Percentiles rank a stretch among this genome's conserved stretches.
These are phyloP conservation scores for Acromyrmex heyeri DNA, from an alignment of 1,140 invertebrate species.

Conservation along the genomic window DNA sequence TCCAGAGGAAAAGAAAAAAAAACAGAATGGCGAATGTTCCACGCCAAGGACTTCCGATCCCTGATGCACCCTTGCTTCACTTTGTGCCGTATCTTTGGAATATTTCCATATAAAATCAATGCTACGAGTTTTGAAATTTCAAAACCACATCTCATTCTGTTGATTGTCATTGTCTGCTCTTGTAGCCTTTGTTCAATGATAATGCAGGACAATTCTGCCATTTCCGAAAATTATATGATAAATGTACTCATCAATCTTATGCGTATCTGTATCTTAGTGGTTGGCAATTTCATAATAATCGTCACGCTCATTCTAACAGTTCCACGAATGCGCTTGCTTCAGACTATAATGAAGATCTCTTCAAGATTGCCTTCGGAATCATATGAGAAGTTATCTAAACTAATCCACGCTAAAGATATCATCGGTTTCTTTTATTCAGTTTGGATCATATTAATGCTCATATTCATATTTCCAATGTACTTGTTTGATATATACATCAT, in stretches of 20 bases:
- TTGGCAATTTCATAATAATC: constrained; percentile 39
- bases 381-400: constrained; percentile 69
- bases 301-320: constrained; percentile 52
- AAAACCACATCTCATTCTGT: constrained; percentile 36
- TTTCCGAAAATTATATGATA: constrained; percentile 43
- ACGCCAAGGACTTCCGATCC: constrained; percentile 25
- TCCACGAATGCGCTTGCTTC: constrained; percentile 68
- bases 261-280: constrained; percentile 66
- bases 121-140: constrained; percentile 45
- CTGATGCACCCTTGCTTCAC: constrained; percentile 64
- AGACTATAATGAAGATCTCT: constrained; percentile 57
- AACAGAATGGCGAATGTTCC: constrained; percentile 57
- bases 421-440: constrained; percentile 72
- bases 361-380: constrained; percentile 5
- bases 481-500: constrained; percentile 58
- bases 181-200: not conserved
- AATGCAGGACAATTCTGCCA: constrained; percentile 68
- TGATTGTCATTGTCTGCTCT: constrained; percentile 28
- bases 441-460: constrained; percentile 26
- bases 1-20: not conserved
- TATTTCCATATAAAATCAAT: constrained; percentile 68
- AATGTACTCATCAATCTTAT: constrained; percentile 67
- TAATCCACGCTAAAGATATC: constrained; percentile 79
- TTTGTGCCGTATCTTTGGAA: constrained; percentile 66
- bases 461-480: not conserved